phyloP scores from a whole-genome alignment of 37 sponge, comb jelly and placozoan species.

The Mnemiopsis leidyi region DNA sequence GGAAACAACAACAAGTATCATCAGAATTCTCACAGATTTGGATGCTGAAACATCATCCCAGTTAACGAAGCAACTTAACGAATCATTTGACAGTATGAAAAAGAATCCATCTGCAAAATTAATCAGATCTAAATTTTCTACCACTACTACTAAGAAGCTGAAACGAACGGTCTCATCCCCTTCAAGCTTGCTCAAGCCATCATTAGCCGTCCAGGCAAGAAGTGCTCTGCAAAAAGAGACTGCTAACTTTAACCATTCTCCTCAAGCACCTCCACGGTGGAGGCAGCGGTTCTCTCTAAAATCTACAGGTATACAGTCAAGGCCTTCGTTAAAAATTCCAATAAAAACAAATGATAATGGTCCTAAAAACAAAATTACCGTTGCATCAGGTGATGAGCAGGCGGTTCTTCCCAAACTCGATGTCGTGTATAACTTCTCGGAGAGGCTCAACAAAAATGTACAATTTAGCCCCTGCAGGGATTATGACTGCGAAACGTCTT shows the following conservation, averaged over 20 bases:
- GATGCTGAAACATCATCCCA: too few species aligned
- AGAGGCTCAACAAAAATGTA: not conserved
- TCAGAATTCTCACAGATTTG: too few species aligned
- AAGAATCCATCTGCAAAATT: too few species aligned
- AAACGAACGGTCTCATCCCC: not conserved
- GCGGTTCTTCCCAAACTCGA: not conserved
- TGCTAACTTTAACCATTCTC: not conserved
- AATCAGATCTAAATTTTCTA: too few species aligned
- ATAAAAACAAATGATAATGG: not conserved
- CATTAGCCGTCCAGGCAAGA: too few species aligned
- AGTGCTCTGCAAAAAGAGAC: too few species aligned
- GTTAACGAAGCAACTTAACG: too few species aligned
- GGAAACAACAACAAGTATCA: too few species aligned
- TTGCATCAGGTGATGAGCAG: too few species aligned
- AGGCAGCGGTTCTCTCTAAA: not conserved
- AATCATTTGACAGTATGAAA: too few species aligned
- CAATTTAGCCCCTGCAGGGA: not conserved
- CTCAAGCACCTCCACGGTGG: too few species aligned
- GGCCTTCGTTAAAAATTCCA: not conserved
- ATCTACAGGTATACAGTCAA: not conserved
- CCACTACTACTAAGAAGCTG: too few species aligned
- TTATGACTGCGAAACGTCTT: not conserved
- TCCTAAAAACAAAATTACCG: not conserved
- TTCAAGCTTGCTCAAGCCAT: not conserved
- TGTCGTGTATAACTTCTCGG: not conserved